Conservation (phyloP, 2,888 invertebrate species). For the Perizoma flavofasciatum region DNA sequence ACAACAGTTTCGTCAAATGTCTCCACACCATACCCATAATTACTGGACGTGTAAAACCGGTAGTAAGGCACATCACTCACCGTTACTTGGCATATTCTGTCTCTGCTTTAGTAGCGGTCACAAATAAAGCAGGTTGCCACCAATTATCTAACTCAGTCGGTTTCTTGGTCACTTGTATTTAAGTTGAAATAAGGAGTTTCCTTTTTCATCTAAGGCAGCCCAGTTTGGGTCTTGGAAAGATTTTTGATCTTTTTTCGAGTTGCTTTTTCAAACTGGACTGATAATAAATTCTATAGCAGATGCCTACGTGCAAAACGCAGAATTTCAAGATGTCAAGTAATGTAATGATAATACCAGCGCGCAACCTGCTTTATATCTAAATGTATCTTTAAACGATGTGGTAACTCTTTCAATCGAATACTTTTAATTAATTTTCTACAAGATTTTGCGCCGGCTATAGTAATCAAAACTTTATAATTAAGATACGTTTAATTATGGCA, state of each 20-base stretch:
- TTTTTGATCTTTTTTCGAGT: too few species aligned
- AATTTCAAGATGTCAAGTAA: too few species aligned
- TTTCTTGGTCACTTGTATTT: too few species aligned
- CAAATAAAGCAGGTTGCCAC: slow-evolving; percentile 14
- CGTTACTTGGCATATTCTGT: slow-evolving; percentile 77
- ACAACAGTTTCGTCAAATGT: slow-evolving; percentile 61
- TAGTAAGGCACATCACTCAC: slow-evolving; percentile 72
- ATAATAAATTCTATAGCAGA: too few species aligned
- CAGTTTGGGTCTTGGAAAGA: too few species aligned
- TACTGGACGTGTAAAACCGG: slow-evolving; percentile 78
- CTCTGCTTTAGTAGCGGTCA: slow-evolving; percentile 23
- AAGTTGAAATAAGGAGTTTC: too few species aligned
- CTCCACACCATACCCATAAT: slow-evolving; percentile 65
- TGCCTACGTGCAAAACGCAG: too few species aligned
- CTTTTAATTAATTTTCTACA: slow-evolving; percentile 79
- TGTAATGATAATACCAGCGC: background rate
- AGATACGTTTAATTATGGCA: slow-evolving; percentile 26
- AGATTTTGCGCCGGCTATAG: slow-evolving; percentile 60
- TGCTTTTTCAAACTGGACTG: too few species aligned
- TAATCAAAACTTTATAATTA: slow-evolving; percentile 57
- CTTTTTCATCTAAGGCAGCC: too few species aligned
- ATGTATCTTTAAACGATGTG: slow-evolving; percentile 55
- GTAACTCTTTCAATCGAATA: slow-evolving; percentile 74
- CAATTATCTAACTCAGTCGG: background rate
- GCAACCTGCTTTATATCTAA: slow-evolving; percentile 12